These are phyloP conservation scores for Ivindomyrus marchei DNA, from an alignment of 2,113 vertebrate species.

Conservation along the genomic window DNA sequence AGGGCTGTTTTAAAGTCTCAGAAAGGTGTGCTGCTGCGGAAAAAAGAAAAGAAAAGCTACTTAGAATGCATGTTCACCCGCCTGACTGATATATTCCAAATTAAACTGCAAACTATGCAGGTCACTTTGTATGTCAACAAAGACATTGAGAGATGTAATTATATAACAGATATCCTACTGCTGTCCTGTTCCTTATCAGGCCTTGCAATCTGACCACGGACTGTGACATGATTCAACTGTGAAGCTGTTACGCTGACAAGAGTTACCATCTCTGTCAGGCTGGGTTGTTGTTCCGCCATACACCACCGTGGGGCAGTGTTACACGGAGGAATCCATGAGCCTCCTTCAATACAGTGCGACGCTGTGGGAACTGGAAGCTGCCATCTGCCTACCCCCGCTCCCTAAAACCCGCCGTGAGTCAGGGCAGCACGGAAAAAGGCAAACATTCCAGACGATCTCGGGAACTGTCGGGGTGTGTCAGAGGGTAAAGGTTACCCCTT, in stretches of 20 bases:
- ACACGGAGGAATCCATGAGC: not conserved
- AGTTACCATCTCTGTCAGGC: not conserved
- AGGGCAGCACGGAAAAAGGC: conserved; percentile 1
- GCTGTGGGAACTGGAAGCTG: conserved; percentile 6
- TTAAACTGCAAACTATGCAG: not conserved
- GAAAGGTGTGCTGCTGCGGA: not conserved
- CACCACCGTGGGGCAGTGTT: conserved; percentile 29
- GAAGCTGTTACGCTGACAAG: not conserved
- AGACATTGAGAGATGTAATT: not conserved
- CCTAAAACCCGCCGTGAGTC: conserved; percentile 7
- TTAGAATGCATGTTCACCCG: not conserved
- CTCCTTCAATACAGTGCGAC: not conserved
- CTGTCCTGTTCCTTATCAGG: not conserved
- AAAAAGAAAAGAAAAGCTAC: not conserved
- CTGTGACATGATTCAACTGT: not conserved
- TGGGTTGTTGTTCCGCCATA: conserved; percentile 17
- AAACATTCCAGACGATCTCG: not conserved
- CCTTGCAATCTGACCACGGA: not conserved
- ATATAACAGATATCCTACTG: not conserved
- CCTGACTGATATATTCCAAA: not conserved
- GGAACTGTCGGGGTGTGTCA: conserved; percentile 25
- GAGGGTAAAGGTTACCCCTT: conserved; percentile 22
- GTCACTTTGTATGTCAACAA: not conserved
- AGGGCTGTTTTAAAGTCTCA: not conserved
- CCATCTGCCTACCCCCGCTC: not conserved